These are phyloP conservation scores for Scartelaos histophorus DNA, from an alignment of 2,113 vertebrate species.

Conservation along the genomic window DNA sequence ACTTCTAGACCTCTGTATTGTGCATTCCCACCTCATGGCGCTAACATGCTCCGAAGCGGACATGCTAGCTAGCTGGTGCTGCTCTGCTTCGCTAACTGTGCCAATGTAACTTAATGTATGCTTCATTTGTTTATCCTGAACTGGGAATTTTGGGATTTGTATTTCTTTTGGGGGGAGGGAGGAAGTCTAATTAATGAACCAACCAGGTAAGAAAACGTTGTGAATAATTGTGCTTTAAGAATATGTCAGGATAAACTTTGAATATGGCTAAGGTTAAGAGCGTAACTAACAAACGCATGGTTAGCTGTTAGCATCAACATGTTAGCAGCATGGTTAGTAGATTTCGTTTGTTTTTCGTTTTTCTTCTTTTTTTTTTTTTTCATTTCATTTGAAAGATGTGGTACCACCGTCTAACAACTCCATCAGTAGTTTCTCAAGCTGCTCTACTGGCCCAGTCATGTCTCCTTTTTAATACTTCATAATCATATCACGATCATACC, in stretches of 20 bases:
- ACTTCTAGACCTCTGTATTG: constrained; percentile 20
- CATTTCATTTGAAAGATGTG: constrained; percentile 32
- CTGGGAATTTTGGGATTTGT: background rate
- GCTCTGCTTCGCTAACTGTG: constrained; percentile 53
- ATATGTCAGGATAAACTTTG: constrained; percentile 79
- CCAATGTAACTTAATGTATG: constrained; percentile 30
- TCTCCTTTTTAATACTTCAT: constrained; percentile 3
- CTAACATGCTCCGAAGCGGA: constrained; percentile 63
- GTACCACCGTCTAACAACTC: constrained; percentile 72
- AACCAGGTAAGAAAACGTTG: constrained; percentile 58
- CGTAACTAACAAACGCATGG: constrained; percentile 64
- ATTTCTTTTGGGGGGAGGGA: background rate
- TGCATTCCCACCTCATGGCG: constrained; percentile 60
- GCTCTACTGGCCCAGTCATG: background rate
- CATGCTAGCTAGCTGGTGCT: constrained; percentile 50
- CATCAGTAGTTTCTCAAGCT: constrained; percentile 39
- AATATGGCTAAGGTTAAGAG: constrained; percentile 67
- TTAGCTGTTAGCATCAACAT: constrained; percentile 41
- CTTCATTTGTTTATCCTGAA: constrained; percentile 78
- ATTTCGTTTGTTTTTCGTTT: constrained; percentile 33
- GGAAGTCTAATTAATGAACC: background rate
- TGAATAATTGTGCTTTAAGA: background rate
- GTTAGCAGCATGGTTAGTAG: constrained; percentile 69
- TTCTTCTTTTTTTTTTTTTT: constrained; percentile 36
- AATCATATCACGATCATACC: background rate